Base-by-base conservation (phyloP, 2,888 invertebrate genomes). In the Dasysyrphus tricinctus region DNA sequence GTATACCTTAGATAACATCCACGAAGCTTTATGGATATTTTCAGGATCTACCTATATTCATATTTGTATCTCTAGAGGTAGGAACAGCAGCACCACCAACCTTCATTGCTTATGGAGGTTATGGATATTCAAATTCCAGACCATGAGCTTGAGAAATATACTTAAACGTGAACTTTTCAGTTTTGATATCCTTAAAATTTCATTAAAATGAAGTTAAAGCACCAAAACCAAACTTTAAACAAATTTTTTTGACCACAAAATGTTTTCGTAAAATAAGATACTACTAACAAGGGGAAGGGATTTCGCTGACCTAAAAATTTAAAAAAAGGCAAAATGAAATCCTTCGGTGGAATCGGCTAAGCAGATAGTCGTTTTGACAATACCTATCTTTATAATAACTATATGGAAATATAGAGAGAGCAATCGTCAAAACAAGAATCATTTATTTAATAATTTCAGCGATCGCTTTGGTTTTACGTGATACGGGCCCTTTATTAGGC, bases 1-100 rank as follows among this genome's bases (percentile, higher is more conserved):
- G 37, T 74, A 34, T 54, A 61, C 54, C 54, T 29, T 61, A 59
- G 57, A 67, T 51, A 47, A 67, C 67, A 78, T 77, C 57, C 65
- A 69, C 34, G 73, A 61, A 82, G 51, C 67, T 65, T 67, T 80
- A 67, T 73, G 65, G 49, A 44, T 80, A 74, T 75, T 69, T 69
- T 80, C 74, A 67, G 37, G 12, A 12, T 32, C 32, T 19, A 37
- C 37, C 16, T 59, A 67, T 39, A 67, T 73, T 29, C 54, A 54
- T 51, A 51, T 54, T 54, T 24, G 1, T 54, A 14, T 29, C 3
- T 32, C 39, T 12, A 7, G 12, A 59, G 59, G 59, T 39, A 3
- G 24, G 24, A 37, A 19, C 39, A 73, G 24, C 42, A 57, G 16
- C 29, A 54, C 14, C 29, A 42, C 59, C 49, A 44, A 42, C 24